phyloP scores from a whole-genome alignment of 2,888 invertebrate species.

The Rugalucina vietnamica region DNA sequence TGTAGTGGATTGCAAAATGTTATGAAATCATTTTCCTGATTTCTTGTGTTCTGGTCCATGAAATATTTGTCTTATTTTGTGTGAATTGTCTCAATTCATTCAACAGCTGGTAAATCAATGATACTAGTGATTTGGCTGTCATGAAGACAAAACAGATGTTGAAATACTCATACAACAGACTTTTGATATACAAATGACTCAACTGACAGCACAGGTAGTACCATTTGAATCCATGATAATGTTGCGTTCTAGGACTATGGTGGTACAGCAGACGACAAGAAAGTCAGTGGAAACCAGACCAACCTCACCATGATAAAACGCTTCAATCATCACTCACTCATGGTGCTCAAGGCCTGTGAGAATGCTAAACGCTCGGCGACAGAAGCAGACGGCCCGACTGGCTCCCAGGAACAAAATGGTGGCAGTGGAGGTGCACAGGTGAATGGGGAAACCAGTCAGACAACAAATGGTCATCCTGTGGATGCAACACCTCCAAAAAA shows the following conservation, averaged over 20 bases:
- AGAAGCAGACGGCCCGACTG: neutral
- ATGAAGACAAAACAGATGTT: too few species aligned
- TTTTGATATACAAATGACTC: too few species aligned
- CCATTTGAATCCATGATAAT: neutral
- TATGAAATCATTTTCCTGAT: too few species aligned
- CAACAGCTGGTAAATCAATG: too few species aligned
- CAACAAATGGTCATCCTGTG: neutral
- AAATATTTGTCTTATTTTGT: too few species aligned
- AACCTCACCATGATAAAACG: slow-evolving; percentile 91
- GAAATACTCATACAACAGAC: too few species aligned
- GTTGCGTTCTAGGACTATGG: slow-evolving; percentile 73
- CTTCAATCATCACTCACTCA: slow-evolving; percentile 99
- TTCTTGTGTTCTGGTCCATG: too few species aligned
- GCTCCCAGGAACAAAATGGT: neutral
- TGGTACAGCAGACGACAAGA: slow-evolving; percentile 68
- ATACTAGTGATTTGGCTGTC: too few species aligned
- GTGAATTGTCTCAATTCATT: too few species aligned
- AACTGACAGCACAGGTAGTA: too few species aligned
- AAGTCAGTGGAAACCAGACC: slow-evolving; percentile 64
- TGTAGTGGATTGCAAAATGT: too few species aligned
- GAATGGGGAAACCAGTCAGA: slow-evolving; percentile 18
- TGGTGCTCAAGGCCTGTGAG: slow-evolving; percentile 88
- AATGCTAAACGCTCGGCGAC: slow-evolving; percentile 20
- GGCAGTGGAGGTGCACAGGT: neutral
- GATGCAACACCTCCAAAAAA: slow-evolving; percentile 3